These are phyloP conservation scores for Osedax frankpressi DNA, from an alignment of 2,888 invertebrate genomes.

Conservation along the genomic window DNA sequence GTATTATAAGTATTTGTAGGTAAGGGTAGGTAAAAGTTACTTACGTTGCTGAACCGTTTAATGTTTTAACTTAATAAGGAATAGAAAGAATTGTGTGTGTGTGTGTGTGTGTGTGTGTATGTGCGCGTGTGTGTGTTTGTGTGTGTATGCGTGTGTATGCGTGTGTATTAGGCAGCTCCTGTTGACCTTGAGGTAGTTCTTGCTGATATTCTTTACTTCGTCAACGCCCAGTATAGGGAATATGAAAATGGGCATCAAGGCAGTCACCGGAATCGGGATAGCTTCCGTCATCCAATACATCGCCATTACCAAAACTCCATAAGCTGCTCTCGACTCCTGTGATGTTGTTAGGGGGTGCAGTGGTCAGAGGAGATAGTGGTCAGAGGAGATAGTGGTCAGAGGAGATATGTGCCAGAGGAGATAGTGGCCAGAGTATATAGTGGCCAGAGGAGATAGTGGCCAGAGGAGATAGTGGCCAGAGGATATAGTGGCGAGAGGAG, in stretches of 20 bases:
- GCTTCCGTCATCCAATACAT: constrained; percentile 39
- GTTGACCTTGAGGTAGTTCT: constrained; percentile 35
- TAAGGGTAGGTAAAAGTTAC: no score
- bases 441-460: no score
- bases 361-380: no score
- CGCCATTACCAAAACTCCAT: constrained; percentile 33
- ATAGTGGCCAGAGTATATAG: no score
- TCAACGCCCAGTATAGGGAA: constrained; percentile 39
- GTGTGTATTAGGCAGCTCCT: not conserved
- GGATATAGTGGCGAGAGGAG: no score
- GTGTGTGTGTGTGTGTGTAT: no score
- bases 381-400: no score
- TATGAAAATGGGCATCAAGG: constrained; percentile 36
- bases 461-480: not conserved
- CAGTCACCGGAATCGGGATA: constrained; percentile 38
- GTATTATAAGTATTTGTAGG: no score
- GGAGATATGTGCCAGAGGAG: no score
- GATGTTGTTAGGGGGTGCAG: not conserved
- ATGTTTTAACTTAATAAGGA: no score
- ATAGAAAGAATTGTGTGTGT: no score
- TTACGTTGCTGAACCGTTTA: no score
- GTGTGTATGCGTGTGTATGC: not conserved
- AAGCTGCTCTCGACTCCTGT: constrained; percentile 21
- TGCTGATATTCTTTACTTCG: constrained; percentile 32
- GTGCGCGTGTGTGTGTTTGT: not conserved